These are phyloP conservation scores for Stegophylla sp. DNA, from an alignment of 2,888 invertebrate genomes.

Conservation along the genomic window DNA sequence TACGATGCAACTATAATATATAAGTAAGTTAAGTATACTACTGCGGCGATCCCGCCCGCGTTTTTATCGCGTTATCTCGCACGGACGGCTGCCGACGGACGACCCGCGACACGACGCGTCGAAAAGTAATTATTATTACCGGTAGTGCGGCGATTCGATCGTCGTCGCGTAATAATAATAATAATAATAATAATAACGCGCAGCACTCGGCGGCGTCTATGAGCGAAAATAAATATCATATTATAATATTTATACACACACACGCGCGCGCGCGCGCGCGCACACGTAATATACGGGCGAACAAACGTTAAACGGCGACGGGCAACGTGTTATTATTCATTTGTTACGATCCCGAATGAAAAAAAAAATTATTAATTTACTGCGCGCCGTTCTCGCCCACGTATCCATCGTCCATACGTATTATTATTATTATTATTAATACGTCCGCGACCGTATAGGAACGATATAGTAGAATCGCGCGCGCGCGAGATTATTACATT, in stretches of 20 bases:
- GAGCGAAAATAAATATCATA: too few relatives aligned
- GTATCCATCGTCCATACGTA: background rate
- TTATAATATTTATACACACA: background rate
- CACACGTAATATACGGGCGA: background rate
- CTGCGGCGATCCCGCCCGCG: background rate
- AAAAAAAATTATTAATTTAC: background rate
- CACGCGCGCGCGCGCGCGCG: background rate
- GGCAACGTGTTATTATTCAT: slow-evolving; percentile 39
- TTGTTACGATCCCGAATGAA: slow-evolving; percentile 38
- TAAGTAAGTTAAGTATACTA: too few relatives aligned
- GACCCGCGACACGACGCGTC: background rate
- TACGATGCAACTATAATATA: background rate
- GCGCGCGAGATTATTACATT: too few relatives aligned
- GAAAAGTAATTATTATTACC: slow-evolving; percentile 34
- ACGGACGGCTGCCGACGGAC: background rate
- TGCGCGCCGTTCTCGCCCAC: background rate
- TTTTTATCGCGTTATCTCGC: slow-evolving; percentile 26
- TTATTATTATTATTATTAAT: too few relatives aligned
- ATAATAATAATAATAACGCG: too few relatives aligned
- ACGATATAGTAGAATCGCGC: background rate
- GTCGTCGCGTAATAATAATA: too few relatives aligned
- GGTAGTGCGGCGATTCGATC: slow-evolving; percentile 52
- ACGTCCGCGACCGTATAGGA: background rate
- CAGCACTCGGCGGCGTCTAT: too few relatives aligned
- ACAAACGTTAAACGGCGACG: slow-evolving; percentile 6